Evolutionary conservation across 2,888 invertebrate genomes (phyloP).

Genomic region (Mesorhabditis belari): DNA sequence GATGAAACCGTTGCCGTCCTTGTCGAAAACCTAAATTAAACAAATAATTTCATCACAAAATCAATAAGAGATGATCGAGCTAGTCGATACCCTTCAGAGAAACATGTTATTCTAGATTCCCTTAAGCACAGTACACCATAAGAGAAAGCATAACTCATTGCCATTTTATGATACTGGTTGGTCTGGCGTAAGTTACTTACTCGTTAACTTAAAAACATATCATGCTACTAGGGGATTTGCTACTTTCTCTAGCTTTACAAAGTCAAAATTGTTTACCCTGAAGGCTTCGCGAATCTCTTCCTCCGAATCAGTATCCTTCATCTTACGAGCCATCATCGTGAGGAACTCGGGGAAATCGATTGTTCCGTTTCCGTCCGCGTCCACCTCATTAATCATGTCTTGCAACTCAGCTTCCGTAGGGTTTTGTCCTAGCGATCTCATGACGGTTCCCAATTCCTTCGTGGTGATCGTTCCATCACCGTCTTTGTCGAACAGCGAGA

Average conservation of each 20-base stretch:
- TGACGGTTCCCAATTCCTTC: constrained; percentile 95
- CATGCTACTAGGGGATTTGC: too few relatives aligned
- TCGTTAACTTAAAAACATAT: too few relatives aligned
- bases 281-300: constrained; percentile 98
- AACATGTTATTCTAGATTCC: not conserved
- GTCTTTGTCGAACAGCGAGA: constrained; percentile 98
- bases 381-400: constrained; percentile 99
- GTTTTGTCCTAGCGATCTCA: constrained; percentile 84
- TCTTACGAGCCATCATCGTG: constrained; percentile 99
- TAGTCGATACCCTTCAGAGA: constrained; percentile 1
- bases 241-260: too few relatives aligned
- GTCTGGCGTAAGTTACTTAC: not conserved
- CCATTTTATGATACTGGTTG: not conserved
- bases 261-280: too few relatives aligned
- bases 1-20: constrained; percentile 98
- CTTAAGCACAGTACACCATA: not conserved
- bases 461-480: constrained; percentile 95
- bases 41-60: not conserved
- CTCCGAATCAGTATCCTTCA: constrained; percentile 98
- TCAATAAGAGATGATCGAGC: not conserved
- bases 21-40: constrained; percentile 68
- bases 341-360: constrained; percentile 99
- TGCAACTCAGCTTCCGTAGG: constrained; percentile 98
- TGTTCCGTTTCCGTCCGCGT: constrained; percentile 93
- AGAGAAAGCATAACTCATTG: not conserved